Conservation (phyloP, 30 jellyfish, hydroid and myxozoan genomes). For the Catostylus mosaicus region DNA sequence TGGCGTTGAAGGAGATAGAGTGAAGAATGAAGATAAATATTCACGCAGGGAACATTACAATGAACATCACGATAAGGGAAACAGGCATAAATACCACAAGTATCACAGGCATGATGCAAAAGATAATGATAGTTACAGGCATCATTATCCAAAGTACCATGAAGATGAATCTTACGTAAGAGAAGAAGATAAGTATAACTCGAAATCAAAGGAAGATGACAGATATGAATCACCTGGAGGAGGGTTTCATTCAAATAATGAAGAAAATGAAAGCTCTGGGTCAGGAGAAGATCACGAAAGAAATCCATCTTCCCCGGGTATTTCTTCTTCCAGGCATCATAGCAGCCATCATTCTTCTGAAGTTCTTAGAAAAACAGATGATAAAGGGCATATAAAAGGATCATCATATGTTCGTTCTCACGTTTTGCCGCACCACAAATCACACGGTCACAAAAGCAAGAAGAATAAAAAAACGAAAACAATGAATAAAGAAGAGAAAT, state of each 20-base stretch:
- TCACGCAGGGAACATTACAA: neutral
- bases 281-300: neutral
- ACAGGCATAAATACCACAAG: neutral
- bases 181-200: neutral
- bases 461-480: constrained; percentile 5
- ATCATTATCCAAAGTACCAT: neutral
- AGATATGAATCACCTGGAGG: neutral
- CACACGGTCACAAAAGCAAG: constrained; percentile 1
- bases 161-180: neutral
- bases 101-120: neutral
- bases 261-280: neutral
- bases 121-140: constrained; percentile 7
- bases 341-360: neutral
- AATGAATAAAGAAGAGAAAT: constrained; percentile 36
- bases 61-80: neutral
- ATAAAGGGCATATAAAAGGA: neutral
- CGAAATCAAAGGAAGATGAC: neutral
- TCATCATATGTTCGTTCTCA: neutral
- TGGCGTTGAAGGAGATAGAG: constrained; percentile 3
- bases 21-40: neutral
- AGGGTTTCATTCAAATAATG: neutral
- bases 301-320: neutral
- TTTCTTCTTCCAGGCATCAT: constrained; percentile 1
- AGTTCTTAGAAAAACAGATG: neutral
- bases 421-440: neutral